Conservation (phyloP, 2,888 invertebrate species). For the Osmoderma eremita region DNA sequence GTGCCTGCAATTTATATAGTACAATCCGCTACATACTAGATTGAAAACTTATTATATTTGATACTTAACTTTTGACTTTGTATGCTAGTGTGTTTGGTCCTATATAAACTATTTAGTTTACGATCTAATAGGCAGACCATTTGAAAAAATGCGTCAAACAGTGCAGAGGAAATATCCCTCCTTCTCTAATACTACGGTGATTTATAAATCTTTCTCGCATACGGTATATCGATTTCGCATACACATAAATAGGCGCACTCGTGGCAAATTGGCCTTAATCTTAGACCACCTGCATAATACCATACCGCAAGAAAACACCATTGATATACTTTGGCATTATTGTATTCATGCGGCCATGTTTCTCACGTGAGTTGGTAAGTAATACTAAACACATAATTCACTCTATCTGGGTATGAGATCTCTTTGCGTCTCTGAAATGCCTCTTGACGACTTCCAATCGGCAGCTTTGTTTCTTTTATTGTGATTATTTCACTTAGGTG, state of each 20-base stretch:
- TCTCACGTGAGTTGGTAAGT: slow-evolving; percentile 19
- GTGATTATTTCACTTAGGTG: slow-evolving; percentile 17
- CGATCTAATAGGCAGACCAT: too few relatives aligned
- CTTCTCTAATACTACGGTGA: too few relatives aligned
- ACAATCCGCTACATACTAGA: too few relatives aligned
- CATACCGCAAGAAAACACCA: not conserved
- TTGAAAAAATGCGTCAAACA: too few relatives aligned
- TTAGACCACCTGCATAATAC: slow-evolving; percentile 8
- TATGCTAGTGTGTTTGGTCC: too few relatives aligned
- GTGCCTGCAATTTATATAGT: too few relatives aligned
- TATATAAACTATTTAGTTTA: too few relatives aligned
- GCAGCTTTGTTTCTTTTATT: slow-evolving; percentile 15
- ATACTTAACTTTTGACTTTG: too few relatives aligned
- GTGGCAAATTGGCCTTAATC: slow-evolving; percentile 1
- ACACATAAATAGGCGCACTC: not conserved
- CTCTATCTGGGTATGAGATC: slow-evolving; percentile 13
- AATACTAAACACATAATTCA: slow-evolving; percentile 7
- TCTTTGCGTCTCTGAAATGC: slow-evolving; percentile 6
- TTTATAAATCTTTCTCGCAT: too few relatives aligned
- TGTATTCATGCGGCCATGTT: not conserved
- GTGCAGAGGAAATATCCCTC: too few relatives aligned
- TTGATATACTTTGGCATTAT: slow-evolving; percentile 15
- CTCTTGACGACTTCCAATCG: slow-evolving; percentile 7
- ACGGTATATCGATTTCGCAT: slow-evolving; percentile 11
- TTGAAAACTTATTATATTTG: too few relatives aligned